Percentiles rank a stretch among this genome's conserved stretches.
Evolutionary conservation across 2,888 invertebrate species (phyloP).

Genomic region (Xestia xanthographa): DNA sequence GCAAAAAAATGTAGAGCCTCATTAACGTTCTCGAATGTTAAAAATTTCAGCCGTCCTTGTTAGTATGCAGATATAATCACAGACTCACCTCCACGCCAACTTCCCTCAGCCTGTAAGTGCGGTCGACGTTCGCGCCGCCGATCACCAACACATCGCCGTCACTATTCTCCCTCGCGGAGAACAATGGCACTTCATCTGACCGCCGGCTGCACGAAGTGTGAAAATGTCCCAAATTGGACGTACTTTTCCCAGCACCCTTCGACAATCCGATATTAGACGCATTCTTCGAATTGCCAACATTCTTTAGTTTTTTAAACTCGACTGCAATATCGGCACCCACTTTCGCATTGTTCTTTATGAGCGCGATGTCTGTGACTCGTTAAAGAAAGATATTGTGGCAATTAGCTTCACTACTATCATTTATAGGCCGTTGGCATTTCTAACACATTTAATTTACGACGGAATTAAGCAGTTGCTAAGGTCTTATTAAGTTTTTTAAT

Average conservation of each 20-base stretch:
- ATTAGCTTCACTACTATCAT: constrained; percentile 80
- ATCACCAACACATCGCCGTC: constrained; percentile 91
- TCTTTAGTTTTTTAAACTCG: constrained; percentile 88
- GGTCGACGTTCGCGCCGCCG: constrained; percentile 95
- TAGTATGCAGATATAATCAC: constrained; percentile 37
- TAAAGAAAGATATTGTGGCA: constrained; percentile 83
- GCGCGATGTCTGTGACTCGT: constrained; percentile 93
- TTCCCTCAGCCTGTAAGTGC: constrained; percentile 92
- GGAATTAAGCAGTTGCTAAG: constrained; percentile 72
- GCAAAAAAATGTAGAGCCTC: background rate
- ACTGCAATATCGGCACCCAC: constrained; percentile 95
- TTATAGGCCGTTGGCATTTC: constrained; percentile 76
- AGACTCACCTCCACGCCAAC: constrained; percentile 92
- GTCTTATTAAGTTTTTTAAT: constrained; percentile 79
- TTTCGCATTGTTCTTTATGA: constrained; percentile 98
- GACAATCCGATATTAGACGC: constrained; percentile 76
- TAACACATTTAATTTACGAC: constrained; percentile 79
- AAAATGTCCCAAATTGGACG: constrained; percentile 73
- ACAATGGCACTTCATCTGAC: constrained; percentile 67
- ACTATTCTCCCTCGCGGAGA: constrained; percentile 47
- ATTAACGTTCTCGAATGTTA: constrained; percentile 2
- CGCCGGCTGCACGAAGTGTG: constrained; percentile 76
- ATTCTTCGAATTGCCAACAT: constrained; percentile 74
- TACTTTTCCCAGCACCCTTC: constrained; percentile 65
- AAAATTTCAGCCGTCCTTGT: background rate